Conservation (phyloP, 2,888 invertebrate species). For the Lasioglossum calceatum region DNA sequence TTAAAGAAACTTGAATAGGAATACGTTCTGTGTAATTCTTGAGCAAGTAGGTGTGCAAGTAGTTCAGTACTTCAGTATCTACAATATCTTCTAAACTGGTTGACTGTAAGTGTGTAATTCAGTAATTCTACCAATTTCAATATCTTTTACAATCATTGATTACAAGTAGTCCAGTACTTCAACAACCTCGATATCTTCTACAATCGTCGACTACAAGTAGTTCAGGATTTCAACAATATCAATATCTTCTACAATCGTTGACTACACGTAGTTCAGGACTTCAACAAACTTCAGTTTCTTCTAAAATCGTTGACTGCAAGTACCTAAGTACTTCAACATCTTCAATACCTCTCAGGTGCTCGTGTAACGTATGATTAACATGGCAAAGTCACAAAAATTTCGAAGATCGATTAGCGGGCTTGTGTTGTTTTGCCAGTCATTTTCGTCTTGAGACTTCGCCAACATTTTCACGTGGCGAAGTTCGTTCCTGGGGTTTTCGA, state of each 20-base stretch:
- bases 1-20: neutral
- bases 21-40: neutral
- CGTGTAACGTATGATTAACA: neutral
- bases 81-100: no score
- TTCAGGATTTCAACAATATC: no score
- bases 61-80: no score
- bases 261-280: no score
- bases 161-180: no score
- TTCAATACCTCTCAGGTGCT: neutral
- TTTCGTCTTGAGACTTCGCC: neutral
- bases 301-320: no score
- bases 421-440: neutral
- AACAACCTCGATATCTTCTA: no score
- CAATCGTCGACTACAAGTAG: no score
- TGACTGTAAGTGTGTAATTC: neutral
- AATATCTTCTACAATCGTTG: no score
- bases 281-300: no score
- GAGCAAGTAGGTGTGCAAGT: neutral
- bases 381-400: neutral
- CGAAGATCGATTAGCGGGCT: neutral
- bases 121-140: neutral
- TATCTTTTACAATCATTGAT: no score
- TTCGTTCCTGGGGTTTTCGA: conserved; percentile 35
- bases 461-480: neutral
- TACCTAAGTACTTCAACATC: no score